Conservation (phyloP, 1,140 invertebrate species). For the Caenorhabditis brenneri region DNA sequence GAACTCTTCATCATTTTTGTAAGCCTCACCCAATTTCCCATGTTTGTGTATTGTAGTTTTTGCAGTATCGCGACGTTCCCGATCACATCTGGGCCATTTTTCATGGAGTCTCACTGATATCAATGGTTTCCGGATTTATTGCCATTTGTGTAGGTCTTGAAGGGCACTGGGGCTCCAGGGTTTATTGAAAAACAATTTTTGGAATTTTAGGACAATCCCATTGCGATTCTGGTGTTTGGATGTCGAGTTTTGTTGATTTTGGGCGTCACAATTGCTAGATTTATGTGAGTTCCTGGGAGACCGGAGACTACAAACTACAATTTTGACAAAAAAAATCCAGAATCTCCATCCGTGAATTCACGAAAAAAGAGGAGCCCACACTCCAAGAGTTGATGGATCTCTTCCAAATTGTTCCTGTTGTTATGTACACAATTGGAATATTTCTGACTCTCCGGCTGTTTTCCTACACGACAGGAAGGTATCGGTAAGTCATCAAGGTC, state of each 20-base stretch:
- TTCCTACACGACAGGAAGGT: not conserved
- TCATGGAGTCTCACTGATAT: not conserved
- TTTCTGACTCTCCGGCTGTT: not conserved
- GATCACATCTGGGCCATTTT: constrained; percentile 6
- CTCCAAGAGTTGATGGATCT: not conserved
- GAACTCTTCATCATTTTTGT: constrained; percentile 9
- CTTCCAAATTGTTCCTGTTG: not conserved
- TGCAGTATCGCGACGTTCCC: not conserved
- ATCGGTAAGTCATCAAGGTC: too few species aligned
- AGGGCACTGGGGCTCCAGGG: too few species aligned
- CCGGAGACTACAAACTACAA: not conserved
- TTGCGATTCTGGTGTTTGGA: not conserved
- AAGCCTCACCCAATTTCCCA: not conserved
- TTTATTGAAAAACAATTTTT: not conserved
- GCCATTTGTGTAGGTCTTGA: constrained; percentile 2
- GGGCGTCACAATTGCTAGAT: not conserved
- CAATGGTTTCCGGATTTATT: not conserved
- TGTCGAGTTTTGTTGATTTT: not conserved
- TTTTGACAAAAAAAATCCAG: too few species aligned
- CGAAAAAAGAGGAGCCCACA: not conserved
- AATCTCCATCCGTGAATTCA: not conserved
- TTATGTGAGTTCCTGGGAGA: not conserved
- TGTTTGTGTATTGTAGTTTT: not conserved
- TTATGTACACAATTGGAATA: not conserved
- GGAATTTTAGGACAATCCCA: not conserved